A percentile compares a stretch with the other conserved stretches of the same genome.
Evolutionary conservation across 53 echinoderm and acorn worm species (phyloP).

Genomic region (Hippasteria phrygiana): DNA sequence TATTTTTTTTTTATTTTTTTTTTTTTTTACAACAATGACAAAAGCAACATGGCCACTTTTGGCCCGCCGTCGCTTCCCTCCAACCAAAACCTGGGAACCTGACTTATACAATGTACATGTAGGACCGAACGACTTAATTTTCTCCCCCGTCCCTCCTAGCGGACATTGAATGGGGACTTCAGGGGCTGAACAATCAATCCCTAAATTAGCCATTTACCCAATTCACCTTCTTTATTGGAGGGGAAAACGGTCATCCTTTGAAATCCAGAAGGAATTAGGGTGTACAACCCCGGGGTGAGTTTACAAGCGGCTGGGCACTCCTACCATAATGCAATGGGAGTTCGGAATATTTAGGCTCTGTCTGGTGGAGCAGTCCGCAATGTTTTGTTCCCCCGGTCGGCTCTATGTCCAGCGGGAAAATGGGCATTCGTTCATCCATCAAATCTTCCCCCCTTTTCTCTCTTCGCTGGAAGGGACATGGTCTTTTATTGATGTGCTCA

Average conservation of each 20-base stretch:
- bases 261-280: conserved; percentile 20
- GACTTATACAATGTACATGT: no score
- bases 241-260: background rate
- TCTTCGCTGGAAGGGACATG: background rate
- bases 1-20: no score
- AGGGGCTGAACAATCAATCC: conserved; percentile 6
- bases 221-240: conserved; percentile 20
- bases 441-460: background rate
- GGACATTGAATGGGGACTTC: background rate
- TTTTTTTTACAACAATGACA: no score
- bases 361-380: background rate
- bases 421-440: background rate
- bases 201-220: conserved; percentile 54
- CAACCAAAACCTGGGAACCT: no score
- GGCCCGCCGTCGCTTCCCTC: no score
- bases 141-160: conserved; percentile 15
- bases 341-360: conserved; percentile 14
- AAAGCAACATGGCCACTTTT: no score
- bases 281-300: conserved; percentile 26
- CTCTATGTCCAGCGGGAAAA: conserved; percentile 15
- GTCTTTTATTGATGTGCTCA: background rate
- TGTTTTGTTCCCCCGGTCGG: conserved; percentile 27
- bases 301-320: background rate
- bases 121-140: background rate
- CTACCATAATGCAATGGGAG: background rate